Evolutionary conservation across 2,113 vertebrate genomes (phyloP).

Genomic region (Boulengeromyrus knoepffleri): DNA sequence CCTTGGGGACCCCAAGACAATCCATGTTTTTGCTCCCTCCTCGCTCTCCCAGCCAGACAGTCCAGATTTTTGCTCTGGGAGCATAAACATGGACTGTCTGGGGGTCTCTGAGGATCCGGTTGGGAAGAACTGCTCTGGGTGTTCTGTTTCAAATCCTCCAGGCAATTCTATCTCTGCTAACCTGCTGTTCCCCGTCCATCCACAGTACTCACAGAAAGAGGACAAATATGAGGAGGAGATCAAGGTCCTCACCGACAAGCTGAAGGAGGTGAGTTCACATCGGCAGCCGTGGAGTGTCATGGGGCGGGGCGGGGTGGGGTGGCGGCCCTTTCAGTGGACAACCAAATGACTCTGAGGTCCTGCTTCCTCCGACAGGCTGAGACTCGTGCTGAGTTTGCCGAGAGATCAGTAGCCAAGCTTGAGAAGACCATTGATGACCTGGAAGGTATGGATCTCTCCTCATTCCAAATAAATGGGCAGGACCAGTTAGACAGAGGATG

Average conservation of each 20-base stretch:
- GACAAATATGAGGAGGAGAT: slow-evolving; percentile 99
- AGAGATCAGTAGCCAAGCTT: slow-evolving; percentile 96
- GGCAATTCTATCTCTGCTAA: slow-evolving; percentile 14
- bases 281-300: too few relatives aligned
- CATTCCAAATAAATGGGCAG: slow-evolving; percentile 8
- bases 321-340: neutral
- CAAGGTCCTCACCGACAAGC: slow-evolving; percentile 95
- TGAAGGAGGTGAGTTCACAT: slow-evolving; percentile 85
- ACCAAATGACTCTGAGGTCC: neutral
- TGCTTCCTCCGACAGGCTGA: slow-evolving; percentile 71
- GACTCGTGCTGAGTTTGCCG: slow-evolving; percentile 95
- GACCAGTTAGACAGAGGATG: neutral
- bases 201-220: slow-evolving; percentile 95
- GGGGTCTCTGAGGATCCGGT: neutral
- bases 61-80: neutral
- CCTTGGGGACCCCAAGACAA: neutral
- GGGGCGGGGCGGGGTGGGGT: neutral
- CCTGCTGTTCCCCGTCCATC: slow-evolving; percentile 39
- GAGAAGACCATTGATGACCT: slow-evolving; percentile 98
- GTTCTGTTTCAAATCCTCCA: neutral
- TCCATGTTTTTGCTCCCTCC: neutral
- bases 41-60: too few relatives aligned
- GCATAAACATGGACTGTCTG: neutral
- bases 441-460: slow-evolving; percentile 75
- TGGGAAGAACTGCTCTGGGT: neutral